phyloP scores from a whole-genome alignment of 2,888 invertebrate genomes.

The Bruchidius siliquastri region DNA sequence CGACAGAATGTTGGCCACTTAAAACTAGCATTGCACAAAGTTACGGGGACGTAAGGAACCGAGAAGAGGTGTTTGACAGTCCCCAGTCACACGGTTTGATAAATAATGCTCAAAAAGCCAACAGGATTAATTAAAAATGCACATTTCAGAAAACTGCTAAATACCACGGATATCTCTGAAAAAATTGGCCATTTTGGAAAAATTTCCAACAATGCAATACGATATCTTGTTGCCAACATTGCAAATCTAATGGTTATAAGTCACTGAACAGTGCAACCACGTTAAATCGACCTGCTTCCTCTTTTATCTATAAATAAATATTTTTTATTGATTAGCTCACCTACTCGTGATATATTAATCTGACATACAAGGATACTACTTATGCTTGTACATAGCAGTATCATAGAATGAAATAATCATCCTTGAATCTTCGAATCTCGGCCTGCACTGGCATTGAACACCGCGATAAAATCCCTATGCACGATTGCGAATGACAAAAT shows the following conservation, averaged over 20 bases:
- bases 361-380: too few relatives aligned
- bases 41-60: constrained; percentile 9
- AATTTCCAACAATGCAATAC: constrained; percentile 44
- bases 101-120: constrained; percentile 8
- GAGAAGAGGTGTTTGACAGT: background rate
- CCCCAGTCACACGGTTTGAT: background rate
- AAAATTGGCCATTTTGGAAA: constrained; percentile 43
- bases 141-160: constrained; percentile 35
- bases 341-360: too few relatives aligned
- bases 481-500: too few relatives aligned
- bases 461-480: too few relatives aligned
- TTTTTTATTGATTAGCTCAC: too few relatives aligned
- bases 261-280: background rate
- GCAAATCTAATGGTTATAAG: background rate
- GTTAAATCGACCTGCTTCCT: too few relatives aligned
- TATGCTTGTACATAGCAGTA: too few relatives aligned
- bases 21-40: constrained; percentile 34
- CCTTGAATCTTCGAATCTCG: too few relatives aligned
- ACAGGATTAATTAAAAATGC: constrained; percentile 25
- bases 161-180: constrained; percentile 40
- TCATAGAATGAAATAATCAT: too few relatives aligned
- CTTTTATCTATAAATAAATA: too few relatives aligned
- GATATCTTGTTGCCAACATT: constrained; percentile 14
- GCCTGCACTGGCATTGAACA: too few relatives aligned
- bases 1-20: constrained; percentile 30